phyloP scores from a whole-genome alignment of 2,797 vertebrate genomes.

The Diceros bicornis region DNA sequence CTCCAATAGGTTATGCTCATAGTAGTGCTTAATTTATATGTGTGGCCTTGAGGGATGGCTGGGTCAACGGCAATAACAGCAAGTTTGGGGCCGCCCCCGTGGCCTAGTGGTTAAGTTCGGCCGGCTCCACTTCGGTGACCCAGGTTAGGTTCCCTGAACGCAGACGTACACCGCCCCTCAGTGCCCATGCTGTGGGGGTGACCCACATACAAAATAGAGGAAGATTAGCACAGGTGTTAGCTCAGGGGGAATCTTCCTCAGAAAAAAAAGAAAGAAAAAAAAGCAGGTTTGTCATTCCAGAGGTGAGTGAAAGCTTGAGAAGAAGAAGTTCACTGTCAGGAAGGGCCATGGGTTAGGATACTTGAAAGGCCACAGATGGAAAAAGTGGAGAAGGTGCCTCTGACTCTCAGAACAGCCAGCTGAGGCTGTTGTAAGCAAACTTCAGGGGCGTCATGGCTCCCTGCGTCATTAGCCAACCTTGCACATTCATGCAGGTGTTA shows the following conservation, averaged over 20 bases:
- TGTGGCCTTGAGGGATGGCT: background rate
- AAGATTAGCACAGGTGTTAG: too few relatives aligned
- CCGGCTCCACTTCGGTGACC: too few relatives aligned
- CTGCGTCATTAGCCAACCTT: background rate
- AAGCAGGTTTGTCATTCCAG: background rate
- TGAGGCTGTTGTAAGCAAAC: background rate
- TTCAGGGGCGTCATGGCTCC: background rate
- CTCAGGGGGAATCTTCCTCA: too few relatives aligned
- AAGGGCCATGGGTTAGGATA: background rate
- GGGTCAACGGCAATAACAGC: background rate
- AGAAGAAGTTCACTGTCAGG: background rate
- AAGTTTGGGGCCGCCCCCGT: too few relatives aligned
- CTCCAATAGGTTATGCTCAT: too few relatives aligned
- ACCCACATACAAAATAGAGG: too few relatives aligned
- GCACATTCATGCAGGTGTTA: background rate
- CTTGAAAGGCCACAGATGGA: background rate
- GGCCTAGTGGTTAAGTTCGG: too few relatives aligned
- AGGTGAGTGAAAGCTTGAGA: background rate
- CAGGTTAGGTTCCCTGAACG: too few relatives aligned
- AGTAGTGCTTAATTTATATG: background rate
- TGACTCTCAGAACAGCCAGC: background rate
- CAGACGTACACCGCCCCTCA: too few relatives aligned
- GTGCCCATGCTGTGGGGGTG: too few relatives aligned
- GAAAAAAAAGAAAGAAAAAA: background rate
- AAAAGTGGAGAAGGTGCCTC: background rate